Base-by-base conservation (phyloP, 2,797 vertebrate genomes). In the Halcyon leucocephala region DNA sequence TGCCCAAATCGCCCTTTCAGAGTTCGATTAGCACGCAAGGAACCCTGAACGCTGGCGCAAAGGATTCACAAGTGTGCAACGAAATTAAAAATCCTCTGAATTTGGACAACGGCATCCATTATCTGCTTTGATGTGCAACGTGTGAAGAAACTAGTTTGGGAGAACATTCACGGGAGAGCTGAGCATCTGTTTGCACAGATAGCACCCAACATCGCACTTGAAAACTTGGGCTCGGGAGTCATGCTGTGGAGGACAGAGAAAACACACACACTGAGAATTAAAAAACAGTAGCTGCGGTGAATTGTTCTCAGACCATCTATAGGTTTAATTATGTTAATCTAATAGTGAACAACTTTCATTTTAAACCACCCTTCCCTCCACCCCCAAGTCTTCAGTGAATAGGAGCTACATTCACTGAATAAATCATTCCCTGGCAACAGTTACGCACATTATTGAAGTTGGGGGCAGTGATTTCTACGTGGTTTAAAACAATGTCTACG, bases 381-480 rank as follows among this genome's bases (percentile, higher is more conserved):
- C 91, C 81, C 90, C 78, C 74, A 93, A 90, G 67, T 89, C 88
- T 85, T 89, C 86, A 46, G 78, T 96, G 96, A 97, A 96, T 93
- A 95, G 92, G 81, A 93, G 62, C 74, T 74, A 92, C 93, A 85
- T 86, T 97, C 91, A 95, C 83, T 85, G 96, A 97, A 97, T 95
- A 93, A 95, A 94, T 96, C 88, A 94, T 87, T 94, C 93, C 95
- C 96, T 97, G 95, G 94, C 94, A 94, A 97, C 95, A 96, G 94
- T 97, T 95, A 93, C 51, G 64, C 94, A 74, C 81, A 62, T 96
- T 95, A 97, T 42, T 78, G 92, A 84, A 97, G 91, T 78, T 69
- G 86, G 90, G 88, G 86, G 74, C 93, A 93, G 74, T 26, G 83
- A 89, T 87, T 97, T 94, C 93, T 82, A 57, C 54, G 92, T 0